Conservation (phyloP, 2,797 vertebrate genomes). For the Pangasius sanitwongsei region DNA sequence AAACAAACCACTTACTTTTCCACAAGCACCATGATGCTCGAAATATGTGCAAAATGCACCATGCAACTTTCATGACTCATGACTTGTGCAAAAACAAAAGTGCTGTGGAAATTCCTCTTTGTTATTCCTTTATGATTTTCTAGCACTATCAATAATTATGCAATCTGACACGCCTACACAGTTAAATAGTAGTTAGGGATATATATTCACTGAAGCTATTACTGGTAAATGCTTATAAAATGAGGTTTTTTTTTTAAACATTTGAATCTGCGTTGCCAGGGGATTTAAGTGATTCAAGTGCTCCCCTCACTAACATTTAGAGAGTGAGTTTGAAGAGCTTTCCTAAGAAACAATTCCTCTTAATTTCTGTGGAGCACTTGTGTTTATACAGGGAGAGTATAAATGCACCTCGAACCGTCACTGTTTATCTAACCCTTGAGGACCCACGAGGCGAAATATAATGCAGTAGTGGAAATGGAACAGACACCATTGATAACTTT, state of each 20-base stretch:
- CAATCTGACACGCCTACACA: too few relatives aligned
- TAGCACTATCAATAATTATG: neutral
- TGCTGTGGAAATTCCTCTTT: neutral
- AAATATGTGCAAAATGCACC: neutral
- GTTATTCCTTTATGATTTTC: neutral
- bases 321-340: constrained; percentile 13
- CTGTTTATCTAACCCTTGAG: neutral
- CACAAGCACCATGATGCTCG: neutral
- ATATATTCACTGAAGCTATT: neutral
- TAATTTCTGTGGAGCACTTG: constrained; percentile 33
- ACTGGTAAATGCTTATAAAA: neutral
- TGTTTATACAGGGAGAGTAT: constrained; percentile 24
- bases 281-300: constrained; percentile 6
- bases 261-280: neutral
- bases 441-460: neutral
- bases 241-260: neutral
- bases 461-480: neutral
- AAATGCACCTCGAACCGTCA: neutral
- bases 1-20: neutral
- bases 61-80: neutral
- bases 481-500: neutral
- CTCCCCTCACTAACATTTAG: constrained; percentile 6
- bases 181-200: neutral
- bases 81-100: neutral
- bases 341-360: constrained; percentile 40